A percentile compares a stretch with the other conserved stretches of the same genome.
phyloP scores from a whole-genome alignment of 2,797 vertebrate genomes.

The Hippoglossus hippoglossus region DNA sequence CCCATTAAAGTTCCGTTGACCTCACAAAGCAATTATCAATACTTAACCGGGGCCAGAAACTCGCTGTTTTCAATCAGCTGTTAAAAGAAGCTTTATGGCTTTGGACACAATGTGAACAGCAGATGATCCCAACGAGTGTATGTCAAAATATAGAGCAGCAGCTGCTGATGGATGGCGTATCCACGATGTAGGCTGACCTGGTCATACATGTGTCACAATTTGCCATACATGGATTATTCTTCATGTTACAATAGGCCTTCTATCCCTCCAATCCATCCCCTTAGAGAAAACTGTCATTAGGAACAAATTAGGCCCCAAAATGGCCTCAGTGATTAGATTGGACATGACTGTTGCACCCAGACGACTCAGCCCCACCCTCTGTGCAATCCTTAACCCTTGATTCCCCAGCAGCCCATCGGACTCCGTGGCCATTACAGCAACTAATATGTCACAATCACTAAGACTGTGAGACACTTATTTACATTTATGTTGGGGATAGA shows the following conservation, averaged over 20 bases:
- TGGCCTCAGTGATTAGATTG: slow-evolving; percentile 65
- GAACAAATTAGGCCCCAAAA: slow-evolving; percentile 54
- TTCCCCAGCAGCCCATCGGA: slow-evolving; percentile 17
- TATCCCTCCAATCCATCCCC: slow-evolving; percentile 39
- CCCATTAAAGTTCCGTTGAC: slow-evolving; percentile 65
- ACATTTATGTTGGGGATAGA: slow-evolving; percentile 68
- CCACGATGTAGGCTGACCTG: slow-evolving; percentile 6
- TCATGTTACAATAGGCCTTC: slow-evolving; percentile 38
- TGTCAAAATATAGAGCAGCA: background rate
- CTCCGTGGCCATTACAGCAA: slow-evolving; percentile 69
- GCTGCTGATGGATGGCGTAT: slow-evolving; percentile 10
- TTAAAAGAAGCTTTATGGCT: slow-evolving; percentile 22
- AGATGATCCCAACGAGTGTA: slow-evolving; percentile 5
- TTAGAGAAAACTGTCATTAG: slow-evolving; percentile 58
- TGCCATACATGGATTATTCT: slow-evolving; percentile 16
- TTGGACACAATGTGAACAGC: slow-evolving; percentile 22
- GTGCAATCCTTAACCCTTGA: slow-evolving; percentile 62
- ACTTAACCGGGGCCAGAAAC: slow-evolving; percentile 31
- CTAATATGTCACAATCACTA: slow-evolving; percentile 67
- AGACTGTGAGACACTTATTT: slow-evolving; percentile 74
- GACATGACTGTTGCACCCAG: slow-evolving; percentile 49
- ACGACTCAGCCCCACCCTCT: slow-evolving; percentile 18
- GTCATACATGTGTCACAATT: slow-evolving; percentile 22
- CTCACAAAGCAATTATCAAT: slow-evolving; percentile 51
- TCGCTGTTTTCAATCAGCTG: slow-evolving; percentile 37